Evolutionary conservation across 53 echinoderm and acorn worm genomes (phyloP).

Genomic region (Mesocentrotus franciscanus): DNA sequence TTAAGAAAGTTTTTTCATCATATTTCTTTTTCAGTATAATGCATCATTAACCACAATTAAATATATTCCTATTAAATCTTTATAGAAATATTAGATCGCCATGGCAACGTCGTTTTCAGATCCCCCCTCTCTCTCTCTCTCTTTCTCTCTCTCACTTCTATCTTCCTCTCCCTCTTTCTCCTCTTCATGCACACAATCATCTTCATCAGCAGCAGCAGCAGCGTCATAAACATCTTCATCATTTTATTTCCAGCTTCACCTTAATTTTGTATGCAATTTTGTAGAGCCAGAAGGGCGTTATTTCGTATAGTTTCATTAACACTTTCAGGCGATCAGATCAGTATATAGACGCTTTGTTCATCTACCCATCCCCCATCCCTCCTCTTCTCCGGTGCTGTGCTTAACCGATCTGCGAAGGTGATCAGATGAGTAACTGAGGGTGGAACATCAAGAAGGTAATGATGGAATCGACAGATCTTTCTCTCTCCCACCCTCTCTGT

Average conservation of each 20-base stretch:
- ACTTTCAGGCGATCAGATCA: neutral
- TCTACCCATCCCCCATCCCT: neutral
- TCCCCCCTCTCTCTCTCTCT: too few relatives aligned
- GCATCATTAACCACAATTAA: too few relatives aligned
- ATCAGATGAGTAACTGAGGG: constrained; percentile 45
- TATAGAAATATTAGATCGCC: too few relatives aligned
- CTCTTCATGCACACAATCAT: neutral
- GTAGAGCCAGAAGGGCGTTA: too few relatives aligned
- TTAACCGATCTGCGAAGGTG: neutral
- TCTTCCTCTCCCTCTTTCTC: too few relatives aligned
- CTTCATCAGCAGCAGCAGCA: neutral
- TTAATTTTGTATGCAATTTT: too few relatives aligned
- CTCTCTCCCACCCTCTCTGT: neutral
- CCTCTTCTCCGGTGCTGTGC: neutral
- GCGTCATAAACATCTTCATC: neutral
- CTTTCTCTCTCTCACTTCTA: too few relatives aligned
- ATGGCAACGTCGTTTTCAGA: too few relatives aligned
- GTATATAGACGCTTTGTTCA: neutral
- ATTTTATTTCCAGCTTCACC: neutral
- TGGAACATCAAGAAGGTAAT: neutral
- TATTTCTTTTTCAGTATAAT: too few relatives aligned
- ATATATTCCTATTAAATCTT: too few relatives aligned
- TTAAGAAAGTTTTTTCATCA: too few relatives aligned
- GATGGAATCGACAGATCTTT: neutral
- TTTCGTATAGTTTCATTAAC: neutral